phyloP scores from a whole-genome alignment of 2,888 invertebrate genomes.

The Laspeyria flexula region DNA sequence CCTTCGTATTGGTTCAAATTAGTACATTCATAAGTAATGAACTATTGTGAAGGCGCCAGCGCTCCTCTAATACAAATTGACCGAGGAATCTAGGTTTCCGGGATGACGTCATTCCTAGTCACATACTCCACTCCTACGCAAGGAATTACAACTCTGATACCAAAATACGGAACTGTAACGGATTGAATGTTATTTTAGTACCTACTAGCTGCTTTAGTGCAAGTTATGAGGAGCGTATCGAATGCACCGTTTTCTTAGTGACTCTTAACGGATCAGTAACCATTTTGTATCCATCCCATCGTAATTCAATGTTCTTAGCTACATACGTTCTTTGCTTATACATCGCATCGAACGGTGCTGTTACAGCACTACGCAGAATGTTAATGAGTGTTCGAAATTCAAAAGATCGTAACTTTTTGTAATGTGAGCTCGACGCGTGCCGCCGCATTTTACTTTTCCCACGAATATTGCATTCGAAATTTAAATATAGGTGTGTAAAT shows the following conservation, averaged over 20 bases:
- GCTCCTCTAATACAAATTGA: conserved; percentile 34
- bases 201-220: background rate
- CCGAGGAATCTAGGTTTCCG: conserved; percentile 40
- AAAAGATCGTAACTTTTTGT: conserved; percentile 33
- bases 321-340: conserved; percentile 39
- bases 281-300: conserved; percentile 40
- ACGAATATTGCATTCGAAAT: conserved; percentile 32
- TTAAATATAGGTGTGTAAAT: conserved; percentile 2
- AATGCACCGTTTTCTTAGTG: conserved; percentile 34
- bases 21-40: conserved; percentile 9
- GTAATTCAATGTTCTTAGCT: too few species aligned
- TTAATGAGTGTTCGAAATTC: conserved; percentile 45
- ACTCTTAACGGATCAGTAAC: conserved; percentile 30
- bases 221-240: background rate
- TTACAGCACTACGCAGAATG: conserved; percentile 46
- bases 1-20: background rate
- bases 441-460: conserved; percentile 42
- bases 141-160: background rate
- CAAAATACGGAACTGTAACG: background rate
- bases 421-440: conserved; percentile 24
- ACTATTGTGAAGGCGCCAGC: conserved; percentile 29
- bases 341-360: conserved; percentile 48
- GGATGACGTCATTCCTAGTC: conserved; percentile 35
- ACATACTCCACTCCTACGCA: conserved; percentile 5
- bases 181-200: background rate